Conservation (phyloP, 2,888 invertebrate genomes). For the Ischnura elegans region DNA sequence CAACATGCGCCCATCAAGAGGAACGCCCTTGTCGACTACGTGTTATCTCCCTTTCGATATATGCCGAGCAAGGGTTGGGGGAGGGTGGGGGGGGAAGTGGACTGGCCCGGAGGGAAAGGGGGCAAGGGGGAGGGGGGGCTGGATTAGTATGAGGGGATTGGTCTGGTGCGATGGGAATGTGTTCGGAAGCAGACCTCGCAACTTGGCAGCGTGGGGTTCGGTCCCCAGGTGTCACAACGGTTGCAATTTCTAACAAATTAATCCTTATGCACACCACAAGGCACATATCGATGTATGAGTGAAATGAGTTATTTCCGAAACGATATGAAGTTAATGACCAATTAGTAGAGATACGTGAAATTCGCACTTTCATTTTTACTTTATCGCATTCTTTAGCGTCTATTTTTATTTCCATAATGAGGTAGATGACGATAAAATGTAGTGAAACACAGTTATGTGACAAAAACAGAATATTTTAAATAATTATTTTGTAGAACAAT, state of each 20-base stretch:
- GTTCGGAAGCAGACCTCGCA: background rate
- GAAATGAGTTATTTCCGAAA: too few relatives aligned
- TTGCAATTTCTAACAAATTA: background rate
- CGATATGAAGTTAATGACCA: too few relatives aligned
- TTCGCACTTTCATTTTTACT: too few relatives aligned
- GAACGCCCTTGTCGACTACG: conserved; percentile 55
- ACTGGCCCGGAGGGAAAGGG: background rate
- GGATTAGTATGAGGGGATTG: background rate
- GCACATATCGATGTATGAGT: too few relatives aligned
- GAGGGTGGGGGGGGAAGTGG: background rate
- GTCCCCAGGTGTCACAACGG: background rate
- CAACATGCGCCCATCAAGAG: conserved; percentile 41
- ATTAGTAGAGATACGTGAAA: too few relatives aligned
- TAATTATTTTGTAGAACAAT: too few relatives aligned
- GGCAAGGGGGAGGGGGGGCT: background rate
- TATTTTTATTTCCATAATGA: too few relatives aligned
- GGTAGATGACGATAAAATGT: too few relatives aligned
- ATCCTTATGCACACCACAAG: background rate
- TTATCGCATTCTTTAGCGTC: too few relatives aligned
- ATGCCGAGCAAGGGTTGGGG: background rate
- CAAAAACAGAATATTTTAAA: too few relatives aligned
- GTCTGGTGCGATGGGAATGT: too few relatives aligned
- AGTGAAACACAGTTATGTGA: too few relatives aligned
- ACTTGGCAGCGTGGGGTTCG: background rate
- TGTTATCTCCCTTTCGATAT: conserved; percentile 45